Evolutionary conservation across 2,113 vertebrate genomes (phyloP).

Genomic region (Sturnira hondurensis): DNA sequence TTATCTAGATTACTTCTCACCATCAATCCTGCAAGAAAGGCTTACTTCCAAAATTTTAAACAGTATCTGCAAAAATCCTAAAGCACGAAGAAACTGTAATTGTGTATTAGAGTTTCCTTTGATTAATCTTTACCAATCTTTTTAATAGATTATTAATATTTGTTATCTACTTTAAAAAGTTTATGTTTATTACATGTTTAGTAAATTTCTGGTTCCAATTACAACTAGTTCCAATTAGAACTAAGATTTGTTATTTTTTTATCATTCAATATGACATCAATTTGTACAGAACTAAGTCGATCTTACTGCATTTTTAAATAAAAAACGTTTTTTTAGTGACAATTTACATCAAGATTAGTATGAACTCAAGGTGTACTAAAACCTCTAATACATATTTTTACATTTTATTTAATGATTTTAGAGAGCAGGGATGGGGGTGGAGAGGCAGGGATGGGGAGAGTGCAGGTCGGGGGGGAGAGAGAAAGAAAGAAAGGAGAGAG

Average conservation of each 20-base stretch:
- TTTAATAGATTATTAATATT: constrained; percentile 77
- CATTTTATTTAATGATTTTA: too few relatives aligned
- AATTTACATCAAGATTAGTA: constrained; percentile 8
- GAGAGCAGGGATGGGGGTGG: too few relatives aligned
- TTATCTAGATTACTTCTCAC: background rate
- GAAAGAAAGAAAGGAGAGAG: too few relatives aligned
- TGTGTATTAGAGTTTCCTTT: constrained; percentile 10
- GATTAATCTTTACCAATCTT: constrained; percentile 71
- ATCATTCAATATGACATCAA: background rate
- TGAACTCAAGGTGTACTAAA: background rate
- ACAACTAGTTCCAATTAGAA: background rate
- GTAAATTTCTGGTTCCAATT: background rate
- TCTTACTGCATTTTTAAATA: background rate
- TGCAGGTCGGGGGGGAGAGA: too few relatives aligned
- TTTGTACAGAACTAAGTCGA: background rate
- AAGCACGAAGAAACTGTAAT: constrained; percentile 55
- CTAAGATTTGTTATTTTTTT: constrained; percentile 21
- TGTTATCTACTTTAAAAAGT: constrained; percentile 70
- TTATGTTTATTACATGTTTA: constrained; percentile 40
- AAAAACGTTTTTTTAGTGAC: constrained; percentile 16
- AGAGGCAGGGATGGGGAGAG: too few relatives aligned
- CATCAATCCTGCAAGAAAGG: constrained; percentile 8
- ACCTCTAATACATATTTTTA: background rate
- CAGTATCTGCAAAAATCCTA: constrained; percentile 60
- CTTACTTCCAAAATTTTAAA: constrained; percentile 63